Evolutionary conservation across 1,140 invertebrate species (phyloP), one percentile per base, ranked within the genome.

Genomic region (Trypoxylus dichotomus): DNA sequence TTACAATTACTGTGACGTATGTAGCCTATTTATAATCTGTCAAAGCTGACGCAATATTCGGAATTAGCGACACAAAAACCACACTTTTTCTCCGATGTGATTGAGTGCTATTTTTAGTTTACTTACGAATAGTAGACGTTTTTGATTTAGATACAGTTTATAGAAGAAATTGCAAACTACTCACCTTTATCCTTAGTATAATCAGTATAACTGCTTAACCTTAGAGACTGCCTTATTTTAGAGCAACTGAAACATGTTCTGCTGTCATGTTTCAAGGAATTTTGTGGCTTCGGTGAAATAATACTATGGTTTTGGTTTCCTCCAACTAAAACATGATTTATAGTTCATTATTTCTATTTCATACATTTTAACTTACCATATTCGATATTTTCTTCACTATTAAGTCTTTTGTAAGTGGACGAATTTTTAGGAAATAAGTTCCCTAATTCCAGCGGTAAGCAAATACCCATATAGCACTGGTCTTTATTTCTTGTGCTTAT

Each of bases 381-480:
- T 68, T 68, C 42, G 15, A 74, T n/a, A 29, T 43, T 27, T 27
- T 74, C 27, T 10, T 47, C 42, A 7, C 19, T 37, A 58, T 10
- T 54, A 25, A 68, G 15, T 71, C 58, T 68, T 42, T 29, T 60
- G 43, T 15, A 76, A 68, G 24, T 74, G 42, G n/a, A 54, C 41
- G 32, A 41, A 25, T 88, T 86, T 83, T 86, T 86, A 8, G 93
- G 92, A 85, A 95, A 95, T 75, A 96, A 87, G 54, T 90, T 89
- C 5, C 88, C 85, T 1, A 95, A 86, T 82, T 90, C 90, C 77
- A 89, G 87, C 1, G 95, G 95, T 82, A 96, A 86, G 86, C 92
- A 92, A 47, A 97, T 93, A 27, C 95, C 95, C 88, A 94, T 91
- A 83, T 94, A 95, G 80, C 87, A 90, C 63, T 86, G 80, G 41